Percentiles rank a stretch among this genome's conserved stretches.
Evolutionary conservation across 2,888 invertebrate species (phyloP).

Genomic region (Baccha elongata): DNA sequence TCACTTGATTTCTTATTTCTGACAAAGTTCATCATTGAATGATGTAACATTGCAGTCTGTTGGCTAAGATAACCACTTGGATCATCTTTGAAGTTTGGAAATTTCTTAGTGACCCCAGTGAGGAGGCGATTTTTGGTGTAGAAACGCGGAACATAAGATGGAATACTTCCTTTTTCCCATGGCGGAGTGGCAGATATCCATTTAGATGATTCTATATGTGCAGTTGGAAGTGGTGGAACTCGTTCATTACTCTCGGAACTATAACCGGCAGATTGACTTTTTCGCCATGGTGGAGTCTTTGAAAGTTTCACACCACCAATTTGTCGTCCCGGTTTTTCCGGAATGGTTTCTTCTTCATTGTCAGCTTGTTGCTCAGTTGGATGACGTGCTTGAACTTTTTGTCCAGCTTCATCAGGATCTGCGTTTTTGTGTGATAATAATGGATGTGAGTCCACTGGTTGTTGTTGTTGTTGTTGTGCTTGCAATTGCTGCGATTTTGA

Average conservation of each 20-base stretch:
- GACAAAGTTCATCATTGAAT: conserved; percentile 87
- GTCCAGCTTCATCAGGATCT: conserved; percentile 44
- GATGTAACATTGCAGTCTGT: conserved; percentile 93
- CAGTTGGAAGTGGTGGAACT: conserved; percentile 76
- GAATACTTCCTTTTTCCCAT: conserved; percentile 56
- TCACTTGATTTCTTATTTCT: conserved; percentile 77
- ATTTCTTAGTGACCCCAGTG: conserved; percentile 76
- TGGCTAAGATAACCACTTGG: conserved; percentile 95
- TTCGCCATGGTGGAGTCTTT: conserved; percentile 77
- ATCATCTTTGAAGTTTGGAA: conserved; percentile 95
- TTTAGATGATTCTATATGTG: conserved; percentile 72
- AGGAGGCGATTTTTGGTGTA: conserved; percentile 67
- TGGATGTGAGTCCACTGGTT: conserved; percentile 55
- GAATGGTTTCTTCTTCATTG: background rate
- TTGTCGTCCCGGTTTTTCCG: conserved; percentile 68
- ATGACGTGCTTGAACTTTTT: conserved; percentile 49
- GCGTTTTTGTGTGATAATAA: conserved; percentile 43
- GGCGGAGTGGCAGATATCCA: conserved; percentile 60
- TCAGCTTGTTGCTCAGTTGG: conserved; percentile 4
- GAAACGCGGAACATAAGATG: conserved; percentile 44
- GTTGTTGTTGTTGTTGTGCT: conserved; percentile 60
- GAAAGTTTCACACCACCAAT: conserved; percentile 75
- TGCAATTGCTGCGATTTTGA: conserved; percentile 30
- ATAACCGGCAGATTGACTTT: conserved; percentile 65
- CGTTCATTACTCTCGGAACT: conserved; percentile 73